Percentiles rank a stretch among this genome's conserved stretches.
Conservation (phyloP, 2,888 invertebrate species). For the Hyalella azteca region DNA sequence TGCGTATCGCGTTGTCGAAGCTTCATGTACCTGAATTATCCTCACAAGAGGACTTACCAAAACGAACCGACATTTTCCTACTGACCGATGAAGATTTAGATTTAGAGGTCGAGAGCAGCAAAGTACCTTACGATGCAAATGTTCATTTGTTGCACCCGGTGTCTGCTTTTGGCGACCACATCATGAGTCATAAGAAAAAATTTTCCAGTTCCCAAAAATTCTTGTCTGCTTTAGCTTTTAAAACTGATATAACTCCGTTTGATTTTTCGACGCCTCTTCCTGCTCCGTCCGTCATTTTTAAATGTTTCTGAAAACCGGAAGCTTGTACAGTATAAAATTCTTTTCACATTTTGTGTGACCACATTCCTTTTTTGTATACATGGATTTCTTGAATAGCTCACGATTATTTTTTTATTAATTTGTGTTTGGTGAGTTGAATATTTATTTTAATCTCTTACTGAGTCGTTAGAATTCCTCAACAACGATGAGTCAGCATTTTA, state of each 20-base stretch:
- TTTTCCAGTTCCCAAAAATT: not conserved
- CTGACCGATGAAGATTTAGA: conserved; percentile 1
- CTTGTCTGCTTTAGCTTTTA: not conserved
- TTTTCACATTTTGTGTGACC: not conserved
- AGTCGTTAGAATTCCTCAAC: too few relatives aligned
- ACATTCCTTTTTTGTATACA: not conserved
- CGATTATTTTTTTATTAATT: not conserved
- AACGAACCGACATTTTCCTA: too few relatives aligned
- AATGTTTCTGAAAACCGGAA: not conserved
- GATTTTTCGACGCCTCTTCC: not conserved
- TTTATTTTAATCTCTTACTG: not conserved
- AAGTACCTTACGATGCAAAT: not conserved
- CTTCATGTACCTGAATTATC: not conserved
- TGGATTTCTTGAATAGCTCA: not conserved
- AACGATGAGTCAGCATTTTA: too few relatives aligned
- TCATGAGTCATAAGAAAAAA: not conserved
- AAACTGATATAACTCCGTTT: not conserved
- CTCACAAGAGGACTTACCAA: not conserved
- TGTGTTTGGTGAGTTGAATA: not conserved
- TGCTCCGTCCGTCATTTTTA: not conserved
- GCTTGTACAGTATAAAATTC: not conserved
- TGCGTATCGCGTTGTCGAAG: not conserved
- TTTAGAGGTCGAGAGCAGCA: not conserved
- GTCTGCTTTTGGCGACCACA: not conserved
- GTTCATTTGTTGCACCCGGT: not conserved